phyloP scores from a whole-genome alignment of 2,888 invertebrate species.

The Mystacides longicornis region DNA sequence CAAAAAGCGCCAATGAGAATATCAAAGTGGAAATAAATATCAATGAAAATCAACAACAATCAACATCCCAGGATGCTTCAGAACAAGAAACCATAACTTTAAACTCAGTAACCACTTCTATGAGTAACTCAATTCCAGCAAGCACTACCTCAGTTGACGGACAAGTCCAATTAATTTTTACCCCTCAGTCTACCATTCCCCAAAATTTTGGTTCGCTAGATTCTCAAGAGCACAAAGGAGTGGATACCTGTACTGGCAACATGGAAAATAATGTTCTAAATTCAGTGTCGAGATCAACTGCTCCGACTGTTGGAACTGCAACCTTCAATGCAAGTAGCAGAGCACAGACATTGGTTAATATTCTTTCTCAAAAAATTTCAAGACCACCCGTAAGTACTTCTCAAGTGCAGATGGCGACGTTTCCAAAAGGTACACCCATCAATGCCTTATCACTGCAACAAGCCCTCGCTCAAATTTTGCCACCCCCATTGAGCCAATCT shows the following conservation, averaged over 20 bases:
- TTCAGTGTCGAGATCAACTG: neutral
- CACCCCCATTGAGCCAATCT: slow-evolving; percentile 40
- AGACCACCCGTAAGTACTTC: slow-evolving; percentile 33
- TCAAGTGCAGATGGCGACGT: slow-evolving; percentile 33
- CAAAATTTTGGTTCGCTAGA: slow-evolving; percentile 12
- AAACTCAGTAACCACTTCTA: slow-evolving; percentile 8
- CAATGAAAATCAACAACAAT: neutral
- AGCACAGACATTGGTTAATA: slow-evolving; percentile 44
- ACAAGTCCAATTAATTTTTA: slow-evolving; percentile 20
- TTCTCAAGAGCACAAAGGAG: slow-evolving; percentile 16
- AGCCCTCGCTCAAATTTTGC: slow-evolving; percentile 44
- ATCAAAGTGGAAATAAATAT: slow-evolving; percentile 16
- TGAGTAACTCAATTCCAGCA: neutral
- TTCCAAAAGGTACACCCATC: slow-evolving; percentile 38
- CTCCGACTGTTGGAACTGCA: slow-evolving; percentile 6
- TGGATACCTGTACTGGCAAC: neutral
- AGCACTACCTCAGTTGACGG: slow-evolving; percentile 7
- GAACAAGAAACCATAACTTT: slow-evolving; percentile 9
- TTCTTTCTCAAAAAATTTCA: slow-evolving; percentile 46
- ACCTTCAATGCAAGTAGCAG: slow-evolving; percentile 20
- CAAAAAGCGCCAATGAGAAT: slow-evolving; percentile 21
- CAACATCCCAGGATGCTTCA: neutral
- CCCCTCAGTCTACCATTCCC: slow-evolving; percentile 17
- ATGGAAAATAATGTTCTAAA: slow-evolving; percentile 5
- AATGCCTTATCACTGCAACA: slow-evolving; percentile 44